Evolutionary conservation across 2,888 invertebrate species (phyloP), one percentile per base, ranked within the genome.

Genomic region (Acrobasis suavella): DNA sequence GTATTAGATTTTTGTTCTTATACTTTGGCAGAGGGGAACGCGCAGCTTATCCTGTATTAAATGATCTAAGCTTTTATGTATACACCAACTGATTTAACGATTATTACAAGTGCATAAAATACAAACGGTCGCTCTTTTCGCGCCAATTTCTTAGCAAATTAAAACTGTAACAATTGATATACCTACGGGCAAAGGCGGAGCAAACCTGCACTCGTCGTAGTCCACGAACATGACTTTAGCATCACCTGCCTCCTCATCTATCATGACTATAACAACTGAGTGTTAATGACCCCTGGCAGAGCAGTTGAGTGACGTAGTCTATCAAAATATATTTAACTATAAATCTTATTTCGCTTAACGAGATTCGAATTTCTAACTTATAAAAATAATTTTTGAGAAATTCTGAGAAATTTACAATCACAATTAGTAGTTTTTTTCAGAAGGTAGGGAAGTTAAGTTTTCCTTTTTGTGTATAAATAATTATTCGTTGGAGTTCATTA

Each of bases 231-330:
- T 49, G 54, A 55, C 50, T 50, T 50, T 38, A 37, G 49, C 55
- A 55, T 62, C 54, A 50, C 49, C 46, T 55, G 46, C 54, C 15
- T 37, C 62, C 62, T 62, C 62, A 62, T 62, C 55, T 62, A 55
- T 55, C 55, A 62, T 37, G 55, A 55, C 38, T 60, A 37, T 39
- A 16, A 52, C 15, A 38, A 16, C 17, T 8, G 7, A 51, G n/a
- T 50, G 49, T 59, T 22, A 52, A 52, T 50, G 50, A 59, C 58
- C 49, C 17, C 58, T 9, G 16, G 49, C 17, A 49, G 17, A 22
- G 14, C 16, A 56, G 56, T 56, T 2, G 22, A 60, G 17, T 59
- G 38, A 62, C 66, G 52, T 16, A 54, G 38, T 46, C 14, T 14
- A 46, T 46, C 54, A 54, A 32, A n/a, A 32, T 52, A 37, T 54